Evolutionary conservation across 2,797 vertebrate species (phyloP).

Genomic region (Loris lydekkerianus): DNA sequence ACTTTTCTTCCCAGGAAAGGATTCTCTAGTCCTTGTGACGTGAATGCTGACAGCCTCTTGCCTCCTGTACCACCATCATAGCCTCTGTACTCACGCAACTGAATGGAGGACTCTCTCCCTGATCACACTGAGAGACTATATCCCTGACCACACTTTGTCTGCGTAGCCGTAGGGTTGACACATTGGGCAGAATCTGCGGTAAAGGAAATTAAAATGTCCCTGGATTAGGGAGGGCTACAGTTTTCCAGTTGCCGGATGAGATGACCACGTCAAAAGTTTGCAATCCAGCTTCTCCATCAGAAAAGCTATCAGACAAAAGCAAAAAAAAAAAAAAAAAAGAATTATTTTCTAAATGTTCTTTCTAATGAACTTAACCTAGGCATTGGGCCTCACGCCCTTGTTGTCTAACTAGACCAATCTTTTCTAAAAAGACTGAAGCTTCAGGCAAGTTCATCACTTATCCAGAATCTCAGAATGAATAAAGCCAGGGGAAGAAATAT

Average conservation of each 20-base stretch:
- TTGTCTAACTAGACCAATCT: background rate
- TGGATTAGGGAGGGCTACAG: background rate
- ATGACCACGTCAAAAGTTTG: background rate
- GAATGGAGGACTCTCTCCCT: background rate
- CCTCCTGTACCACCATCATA: background rate
- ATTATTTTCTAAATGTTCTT: background rate
- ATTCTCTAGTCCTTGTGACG: constrained; percentile 67
- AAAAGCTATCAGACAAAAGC: background rate
- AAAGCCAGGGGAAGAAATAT: background rate
- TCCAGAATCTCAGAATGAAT: background rate
- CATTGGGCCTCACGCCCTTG: background rate
- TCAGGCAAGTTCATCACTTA: background rate
- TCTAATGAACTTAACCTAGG: background rate
- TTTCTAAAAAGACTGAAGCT: background rate
- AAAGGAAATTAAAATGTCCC: background rate
- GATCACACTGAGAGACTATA: rapidly evolving
- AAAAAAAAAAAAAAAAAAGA: background rate
- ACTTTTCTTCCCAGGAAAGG: constrained; percentile 70
- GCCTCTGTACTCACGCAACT: background rate
- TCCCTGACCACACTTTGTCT: background rate
- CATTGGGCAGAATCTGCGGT: background rate
- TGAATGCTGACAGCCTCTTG: constrained; percentile 54
- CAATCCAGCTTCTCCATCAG: background rate
- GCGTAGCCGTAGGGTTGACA: rapidly evolving
- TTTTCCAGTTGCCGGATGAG: background rate